Conservation (phyloP, 2,113 vertebrate species). For the Daphoenositta chrysoptera region DNA sequence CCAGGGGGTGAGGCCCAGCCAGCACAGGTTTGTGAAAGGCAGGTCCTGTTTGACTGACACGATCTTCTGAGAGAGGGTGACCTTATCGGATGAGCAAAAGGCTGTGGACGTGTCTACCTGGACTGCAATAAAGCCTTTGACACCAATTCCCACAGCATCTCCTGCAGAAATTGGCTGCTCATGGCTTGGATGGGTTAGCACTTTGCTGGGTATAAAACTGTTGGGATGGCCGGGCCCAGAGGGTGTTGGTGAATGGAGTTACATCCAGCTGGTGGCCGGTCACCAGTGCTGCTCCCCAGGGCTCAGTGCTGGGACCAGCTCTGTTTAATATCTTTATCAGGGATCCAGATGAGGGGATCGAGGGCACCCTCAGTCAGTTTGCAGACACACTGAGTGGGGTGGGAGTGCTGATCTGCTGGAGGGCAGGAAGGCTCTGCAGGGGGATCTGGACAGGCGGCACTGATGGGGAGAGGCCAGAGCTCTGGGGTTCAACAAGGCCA, state of each 20-base stretch:
- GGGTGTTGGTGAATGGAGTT: background rate
- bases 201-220: background rate
- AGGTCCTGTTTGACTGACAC: background rate
- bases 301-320: background rate
- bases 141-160: background rate
- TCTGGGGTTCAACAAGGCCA: background rate
- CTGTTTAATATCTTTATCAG: background rate
- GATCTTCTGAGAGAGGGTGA: background rate
- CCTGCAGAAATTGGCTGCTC: background rate
- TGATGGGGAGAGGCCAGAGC: background rate
- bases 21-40: background rate
- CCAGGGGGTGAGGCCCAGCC: background rate
- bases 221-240: background rate
- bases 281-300: background rate
- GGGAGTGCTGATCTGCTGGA: background rate
- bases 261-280: fast-evolving
- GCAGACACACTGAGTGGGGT: background rate
- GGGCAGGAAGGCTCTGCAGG: background rate
- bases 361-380: background rate
- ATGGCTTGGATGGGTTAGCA: fast-evolving
- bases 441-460: background rate
- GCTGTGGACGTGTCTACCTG: background rate
- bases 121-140: background rate
- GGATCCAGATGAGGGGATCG: fast-evolving
- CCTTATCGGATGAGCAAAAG: background rate